Evolutionary conservation across 2,888 invertebrate species (phyloP).

Genomic region (Harpagoxenus sublaevis): DNA sequence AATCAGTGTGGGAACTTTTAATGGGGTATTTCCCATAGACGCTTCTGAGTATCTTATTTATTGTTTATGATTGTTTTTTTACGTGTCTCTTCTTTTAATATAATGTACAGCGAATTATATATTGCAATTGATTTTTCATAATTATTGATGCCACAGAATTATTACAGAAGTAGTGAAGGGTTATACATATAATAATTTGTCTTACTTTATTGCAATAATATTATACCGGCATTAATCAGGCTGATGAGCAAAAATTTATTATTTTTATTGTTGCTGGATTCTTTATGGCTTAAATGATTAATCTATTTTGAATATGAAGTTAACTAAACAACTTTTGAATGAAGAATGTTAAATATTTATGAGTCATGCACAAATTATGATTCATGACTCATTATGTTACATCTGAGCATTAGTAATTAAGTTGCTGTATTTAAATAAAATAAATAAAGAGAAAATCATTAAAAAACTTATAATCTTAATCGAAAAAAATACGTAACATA

Average conservation of each 20-base stretch:
- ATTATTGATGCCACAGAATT: background rate
- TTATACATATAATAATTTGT: background rate
- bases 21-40: background rate
- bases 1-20: background rate
- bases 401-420: background rate
- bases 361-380: background rate
- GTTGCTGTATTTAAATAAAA: background rate
- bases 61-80: background rate
- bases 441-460: background rate
- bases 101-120: background rate
- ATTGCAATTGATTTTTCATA: background rate
- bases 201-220: background rate
- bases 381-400: background rate
- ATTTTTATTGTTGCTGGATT: background rate
- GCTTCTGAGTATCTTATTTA: background rate
- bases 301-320: background rate
- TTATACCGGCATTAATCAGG: background rate
- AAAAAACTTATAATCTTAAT: background rate
- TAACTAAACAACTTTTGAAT: background rate
- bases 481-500: background rate
- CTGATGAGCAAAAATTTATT: background rate
- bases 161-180: background rate
- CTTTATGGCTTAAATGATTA: background rate
- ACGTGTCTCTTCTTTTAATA: background rate
- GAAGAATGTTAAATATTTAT: background rate